Evolutionary conservation across 2,113 vertebrate species (phyloP).

Genomic region (Tyrannus savana): DNA sequence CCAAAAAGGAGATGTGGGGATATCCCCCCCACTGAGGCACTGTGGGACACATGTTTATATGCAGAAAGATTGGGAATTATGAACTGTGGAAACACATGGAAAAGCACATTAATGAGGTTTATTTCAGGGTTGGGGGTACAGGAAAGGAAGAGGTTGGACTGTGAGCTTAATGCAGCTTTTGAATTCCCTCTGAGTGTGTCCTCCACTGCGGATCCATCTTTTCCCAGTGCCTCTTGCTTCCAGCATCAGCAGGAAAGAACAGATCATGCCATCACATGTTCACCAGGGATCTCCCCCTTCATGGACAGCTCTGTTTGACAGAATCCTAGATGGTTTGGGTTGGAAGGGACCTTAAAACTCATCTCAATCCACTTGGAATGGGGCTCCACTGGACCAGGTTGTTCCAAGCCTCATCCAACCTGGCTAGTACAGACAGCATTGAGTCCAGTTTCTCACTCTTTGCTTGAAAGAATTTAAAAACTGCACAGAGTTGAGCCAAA

Average conservation of each 20-base stretch:
- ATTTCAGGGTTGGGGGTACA: background rate
- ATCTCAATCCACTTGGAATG: too few species aligned
- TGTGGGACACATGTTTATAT: too few species aligned
- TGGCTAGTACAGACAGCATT: background rate
- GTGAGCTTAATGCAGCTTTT: background rate
- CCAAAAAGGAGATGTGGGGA: too few species aligned
- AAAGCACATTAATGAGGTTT: background rate
- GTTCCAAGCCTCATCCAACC: accelerated
- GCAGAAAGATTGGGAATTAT: background rate
- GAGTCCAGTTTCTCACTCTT: too few species aligned
- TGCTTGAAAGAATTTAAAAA: background rate
- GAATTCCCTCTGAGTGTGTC: accelerated
- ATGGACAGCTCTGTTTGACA: background rate
- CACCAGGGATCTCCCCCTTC: background rate
- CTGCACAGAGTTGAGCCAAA: background rate
- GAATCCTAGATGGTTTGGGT: background rate
- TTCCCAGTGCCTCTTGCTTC: background rate
- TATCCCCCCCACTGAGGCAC: accelerated
- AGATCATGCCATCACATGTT: background rate
- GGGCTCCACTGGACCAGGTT: accelerated
- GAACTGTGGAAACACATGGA: background rate
- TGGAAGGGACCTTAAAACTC: background rate
- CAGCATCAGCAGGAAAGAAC: background rate
- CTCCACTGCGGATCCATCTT: background rate
- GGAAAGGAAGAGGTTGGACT: background rate